Conservation (phyloP, 2,113 vertebrate species). For the Sphaerodactylus townsendi region DNA sequence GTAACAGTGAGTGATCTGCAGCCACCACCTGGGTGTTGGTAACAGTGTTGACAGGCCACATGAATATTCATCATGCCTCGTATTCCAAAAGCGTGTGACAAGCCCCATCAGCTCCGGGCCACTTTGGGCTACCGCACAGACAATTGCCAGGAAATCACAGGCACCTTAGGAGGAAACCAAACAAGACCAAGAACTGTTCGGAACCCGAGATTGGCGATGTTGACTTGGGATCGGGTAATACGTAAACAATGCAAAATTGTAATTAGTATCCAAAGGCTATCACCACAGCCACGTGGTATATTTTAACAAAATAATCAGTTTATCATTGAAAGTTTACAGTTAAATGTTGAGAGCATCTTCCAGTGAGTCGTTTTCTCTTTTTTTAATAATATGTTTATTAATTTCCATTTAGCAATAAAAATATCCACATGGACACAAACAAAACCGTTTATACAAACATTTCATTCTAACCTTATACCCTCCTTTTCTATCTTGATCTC, state of each 20-base stretch:
- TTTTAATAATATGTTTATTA: too few species aligned
- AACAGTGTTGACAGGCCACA: too few species aligned
- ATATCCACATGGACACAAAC: too few species aligned
- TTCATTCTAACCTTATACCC: too few species aligned
- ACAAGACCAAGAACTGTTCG: neutral
- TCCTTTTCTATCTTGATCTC: too few species aligned
- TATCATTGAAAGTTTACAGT: too few species aligned
- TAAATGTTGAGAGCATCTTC: slow-evolving; percentile 52
- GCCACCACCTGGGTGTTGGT: too few species aligned
- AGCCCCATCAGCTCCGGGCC: slow-evolving; percentile 35
- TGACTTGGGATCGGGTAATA: neutral
- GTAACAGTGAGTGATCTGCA: too few species aligned
- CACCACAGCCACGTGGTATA: slow-evolving; percentile 40
- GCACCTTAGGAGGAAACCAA: slow-evolving; percentile 17
- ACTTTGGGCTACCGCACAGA: slow-evolving; percentile 47
- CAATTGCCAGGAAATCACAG: slow-evolving; percentile 43
- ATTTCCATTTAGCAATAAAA: too few species aligned
- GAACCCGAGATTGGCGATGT: slow-evolving; percentile 1
- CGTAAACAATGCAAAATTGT: neutral
- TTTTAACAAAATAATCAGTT: too few species aligned
- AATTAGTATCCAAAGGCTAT: too few species aligned
- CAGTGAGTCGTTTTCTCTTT: slow-evolving; percentile 53
- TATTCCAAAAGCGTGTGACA: slow-evolving; percentile 51
- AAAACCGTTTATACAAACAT: too few species aligned
- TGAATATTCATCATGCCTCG: slow-evolving; percentile 57